Evolutionary conservation across 2,797 vertebrate species (phyloP), one percentile per base, ranked within the genome.

Genomic region (Lacerta agilis): DNA sequence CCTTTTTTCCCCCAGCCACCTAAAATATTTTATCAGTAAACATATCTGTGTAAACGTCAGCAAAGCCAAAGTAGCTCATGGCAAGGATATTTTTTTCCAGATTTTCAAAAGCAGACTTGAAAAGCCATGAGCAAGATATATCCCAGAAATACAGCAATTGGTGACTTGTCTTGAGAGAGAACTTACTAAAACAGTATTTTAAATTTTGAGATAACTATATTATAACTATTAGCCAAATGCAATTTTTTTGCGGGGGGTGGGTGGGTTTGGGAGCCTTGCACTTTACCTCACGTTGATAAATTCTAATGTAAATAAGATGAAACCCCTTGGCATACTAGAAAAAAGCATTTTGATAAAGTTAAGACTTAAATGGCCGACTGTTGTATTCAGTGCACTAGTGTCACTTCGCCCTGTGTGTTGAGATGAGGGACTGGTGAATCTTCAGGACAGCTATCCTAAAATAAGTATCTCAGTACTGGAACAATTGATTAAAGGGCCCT

Each of bases 281-380:
- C 94, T 94, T 94, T 94, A 94, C 72, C 82, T 93, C 92, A 33
- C 94, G 87, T 91, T 55, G 43, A 94, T 95, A 93, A 91, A 94
- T 90, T 88, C 90, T 93, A 94, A 95, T 95, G 94, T 95, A 94
- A 94, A 94, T 93, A 93, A 79, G 73, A 89, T 86, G 92, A 92
- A 93, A 94, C 90, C 93, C 91, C 88, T 92, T 90, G 88, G 87
- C 85, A 73, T 81, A 93, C 84, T 94, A 90, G 91, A 88, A 92
- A 79, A 90, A 87, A 79, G 29, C n/a, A 61, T 33, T n/a, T 79
- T 45, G 45, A 71, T 71, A 82, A 43, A 77, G 2, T 11, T 86
- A 91, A 55, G n/a, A 91, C 87, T 87, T 82, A 76, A 61, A 90
- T 83, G 0, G 1, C 88, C 72, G 93, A 43, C 88, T 25, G 0